Conservation (phyloP, 53 echinoderm and acorn worm genomes). For the Luidia sarsii region DNA sequence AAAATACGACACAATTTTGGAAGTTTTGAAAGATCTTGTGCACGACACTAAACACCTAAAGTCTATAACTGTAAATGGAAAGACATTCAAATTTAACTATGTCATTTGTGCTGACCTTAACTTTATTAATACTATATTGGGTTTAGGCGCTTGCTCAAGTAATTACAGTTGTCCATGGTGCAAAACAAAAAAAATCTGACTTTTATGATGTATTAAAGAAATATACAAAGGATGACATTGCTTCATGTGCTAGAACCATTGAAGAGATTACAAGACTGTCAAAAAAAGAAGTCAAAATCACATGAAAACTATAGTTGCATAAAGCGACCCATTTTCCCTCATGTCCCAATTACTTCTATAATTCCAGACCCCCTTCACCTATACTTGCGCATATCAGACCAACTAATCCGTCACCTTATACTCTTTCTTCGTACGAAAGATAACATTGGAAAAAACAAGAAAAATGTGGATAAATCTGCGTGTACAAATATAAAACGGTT, state of each 20-base stretch:
- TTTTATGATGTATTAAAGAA: slow-evolving; percentile 32
- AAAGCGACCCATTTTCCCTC: slow-evolving; percentile 36
- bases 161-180: slow-evolving; percentile 36
- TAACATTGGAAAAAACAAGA: slow-evolving; percentile 45
- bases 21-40: slow-evolving; percentile 1
- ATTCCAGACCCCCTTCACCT: slow-evolving; percentile 53
- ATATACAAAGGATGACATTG: neutral
- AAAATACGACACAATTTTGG: slow-evolving; percentile 9
- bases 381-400: slow-evolving; percentile 54
- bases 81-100: slow-evolving; percentile 15
- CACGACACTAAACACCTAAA: neutral
- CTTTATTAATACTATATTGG: slow-evolving; percentile 9
- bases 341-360: slow-evolving; percentile 9
- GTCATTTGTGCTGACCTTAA: slow-evolving; percentile 33
- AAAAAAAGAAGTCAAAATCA: slow-evolving; percentile 25
- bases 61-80: slow-evolving; percentile 30
- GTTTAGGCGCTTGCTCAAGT: slow-evolving; percentile 9
- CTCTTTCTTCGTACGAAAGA: slow-evolving; percentile 35
- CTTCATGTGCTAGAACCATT: neutral
- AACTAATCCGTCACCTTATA: slow-evolving; percentile 50
- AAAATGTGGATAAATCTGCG: slow-evolving; percentile 31
- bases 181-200: slow-evolving; percentile 9
- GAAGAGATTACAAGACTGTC: neutral
- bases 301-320: slow-evolving; percentile 2
- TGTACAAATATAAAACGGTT: slow-evolving; percentile 23